Evolutionary conservation across 2,888 invertebrate species (phyloP).

Genomic region (Ectropis crepuscularia): DNA sequence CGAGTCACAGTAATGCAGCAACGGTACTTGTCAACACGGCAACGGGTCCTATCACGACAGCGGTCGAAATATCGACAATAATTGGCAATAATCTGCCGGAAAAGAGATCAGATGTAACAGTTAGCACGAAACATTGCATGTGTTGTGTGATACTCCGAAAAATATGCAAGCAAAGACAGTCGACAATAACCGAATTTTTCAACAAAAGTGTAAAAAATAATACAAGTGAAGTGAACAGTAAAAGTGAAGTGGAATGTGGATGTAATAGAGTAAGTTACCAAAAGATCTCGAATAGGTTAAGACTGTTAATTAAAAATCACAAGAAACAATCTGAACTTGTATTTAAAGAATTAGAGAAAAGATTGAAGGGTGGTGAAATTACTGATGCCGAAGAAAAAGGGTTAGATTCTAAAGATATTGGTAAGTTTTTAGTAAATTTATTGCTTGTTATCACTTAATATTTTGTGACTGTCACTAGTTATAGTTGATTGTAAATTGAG

Average conservation of each 20-base stretch:
- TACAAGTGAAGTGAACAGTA: neutral
- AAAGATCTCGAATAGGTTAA: constrained; percentile 63
- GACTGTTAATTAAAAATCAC: constrained; percentile 57
- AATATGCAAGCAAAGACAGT: constrained; percentile 59
- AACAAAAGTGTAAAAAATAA: constrained; percentile 1
- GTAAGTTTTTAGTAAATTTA: constrained; percentile 46
- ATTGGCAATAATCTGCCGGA: constrained; percentile 9
- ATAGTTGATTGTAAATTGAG: no score
- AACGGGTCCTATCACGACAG: constrained; percentile 41
- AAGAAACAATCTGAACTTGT: constrained; percentile 49
- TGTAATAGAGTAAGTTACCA: constrained; percentile 60
- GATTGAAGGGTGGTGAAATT: constrained; percentile 38
- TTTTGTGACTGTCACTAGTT: no score
- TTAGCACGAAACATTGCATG: constrained; percentile 55
- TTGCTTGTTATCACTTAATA: neutral
- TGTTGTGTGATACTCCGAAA: constrained; percentile 65
- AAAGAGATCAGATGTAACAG: neutral
- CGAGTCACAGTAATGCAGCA: constrained; percentile 40
- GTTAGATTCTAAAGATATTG: constrained; percentile 49
- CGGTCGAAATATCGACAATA: constrained; percentile 29
- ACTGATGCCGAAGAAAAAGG: constrained; percentile 21
- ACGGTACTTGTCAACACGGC: constrained; percentile 33
- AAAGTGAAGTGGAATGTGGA: constrained; percentile 48
- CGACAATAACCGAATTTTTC: constrained; percentile 67
- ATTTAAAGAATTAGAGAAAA: constrained; percentile 48